phyloP scores from a whole-genome alignment of 2,888 invertebrate species.

The Ferdinandea cuprea region DNA sequence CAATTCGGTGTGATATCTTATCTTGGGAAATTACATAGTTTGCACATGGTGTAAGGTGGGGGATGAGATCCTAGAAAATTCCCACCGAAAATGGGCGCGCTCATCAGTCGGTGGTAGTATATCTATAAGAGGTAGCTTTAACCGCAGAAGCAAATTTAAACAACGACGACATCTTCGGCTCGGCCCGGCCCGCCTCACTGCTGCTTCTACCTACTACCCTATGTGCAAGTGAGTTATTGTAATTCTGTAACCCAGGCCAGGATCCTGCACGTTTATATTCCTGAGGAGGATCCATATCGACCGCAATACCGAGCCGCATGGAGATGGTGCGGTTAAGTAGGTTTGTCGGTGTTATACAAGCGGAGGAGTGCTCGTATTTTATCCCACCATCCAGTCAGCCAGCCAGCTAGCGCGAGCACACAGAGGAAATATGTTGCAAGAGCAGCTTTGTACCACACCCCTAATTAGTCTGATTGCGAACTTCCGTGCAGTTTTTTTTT shows the following conservation, averaged over 20 bases:
- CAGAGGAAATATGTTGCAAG: conserved; percentile 55
- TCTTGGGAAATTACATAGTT: conserved; percentile 61
- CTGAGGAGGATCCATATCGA: conserved; percentile 65
- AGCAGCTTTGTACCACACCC: conserved; percentile 70
- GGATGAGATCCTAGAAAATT: conserved; percentile 27
- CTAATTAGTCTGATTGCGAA: conserved; percentile 75
- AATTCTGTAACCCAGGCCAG: conserved; percentile 66
- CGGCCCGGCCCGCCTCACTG: no score
- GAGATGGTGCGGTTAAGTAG: conserved; percentile 69
- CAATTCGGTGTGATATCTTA: conserved; percentile 73
- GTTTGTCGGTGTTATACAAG: conserved; percentile 43
- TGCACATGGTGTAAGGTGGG: conserved; percentile 24
- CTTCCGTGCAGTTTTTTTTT: conserved; percentile 70
- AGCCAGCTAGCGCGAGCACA: conserved; percentile 62
- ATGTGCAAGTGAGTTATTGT: conserved; percentile 67
- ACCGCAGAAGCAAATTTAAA: conserved; percentile 52
- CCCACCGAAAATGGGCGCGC: conserved; percentile 8
- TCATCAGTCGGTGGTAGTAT: conserved; percentile 2
- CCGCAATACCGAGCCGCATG: conserved; percentile 39
- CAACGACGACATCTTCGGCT: conserved; percentile 29
- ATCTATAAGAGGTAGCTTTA: conserved; percentile 1
- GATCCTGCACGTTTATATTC: conserved; percentile 58
- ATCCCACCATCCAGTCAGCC: no score
- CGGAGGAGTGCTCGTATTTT: conserved; percentile 37
- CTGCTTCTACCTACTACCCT: neutral